phyloP scores from a whole-genome alignment of 2,888 invertebrate species.

The Sminthurides aquaticus region DNA sequence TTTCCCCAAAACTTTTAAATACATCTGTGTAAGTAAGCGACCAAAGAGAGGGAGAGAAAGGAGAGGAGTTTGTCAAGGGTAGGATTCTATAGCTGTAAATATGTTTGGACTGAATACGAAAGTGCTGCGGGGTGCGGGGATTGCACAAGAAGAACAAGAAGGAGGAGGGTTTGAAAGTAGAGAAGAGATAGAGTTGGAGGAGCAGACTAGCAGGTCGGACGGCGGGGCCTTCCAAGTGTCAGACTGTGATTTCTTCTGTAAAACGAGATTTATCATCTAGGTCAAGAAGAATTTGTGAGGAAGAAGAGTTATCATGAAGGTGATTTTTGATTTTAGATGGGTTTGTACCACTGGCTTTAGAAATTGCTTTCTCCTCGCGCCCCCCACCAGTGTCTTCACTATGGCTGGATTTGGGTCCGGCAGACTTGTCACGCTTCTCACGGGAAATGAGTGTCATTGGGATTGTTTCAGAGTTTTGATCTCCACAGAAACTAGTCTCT shows the following conservation, averaged over 20 bases:
- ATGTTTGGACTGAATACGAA: too few species aligned
- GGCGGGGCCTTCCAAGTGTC: conserved; percentile 26
- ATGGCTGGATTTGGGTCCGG: not conserved
- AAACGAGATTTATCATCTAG: conserved; percentile 71
- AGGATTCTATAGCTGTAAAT: too few species aligned
- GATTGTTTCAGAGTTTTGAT: not conserved
- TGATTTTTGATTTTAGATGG: conserved; percentile 6
- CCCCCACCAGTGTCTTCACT: not conserved
- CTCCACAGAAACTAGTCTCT: conserved; percentile 3
- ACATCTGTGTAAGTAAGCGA: not conserved
- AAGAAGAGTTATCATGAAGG: conserved; percentile 2
- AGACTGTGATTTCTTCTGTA: conserved; percentile 74
- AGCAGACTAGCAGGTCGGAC: not conserved
- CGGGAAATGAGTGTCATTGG: conserved; percentile 4
- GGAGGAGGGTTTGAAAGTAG: too few species aligned
- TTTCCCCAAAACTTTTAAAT: not conserved
- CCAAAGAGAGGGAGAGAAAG: not conserved
- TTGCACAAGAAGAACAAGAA: too few species aligned
- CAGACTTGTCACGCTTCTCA: conserved; percentile 1
- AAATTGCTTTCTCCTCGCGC: not conserved
- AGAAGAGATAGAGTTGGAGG: not conserved
- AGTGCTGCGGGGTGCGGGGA: too few species aligned
- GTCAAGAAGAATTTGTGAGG: conserved; percentile 68
- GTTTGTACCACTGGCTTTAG: not conserved
- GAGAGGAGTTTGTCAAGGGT: not conserved